Percentiles rank a stretch among this genome's conserved stretches.
Conservation (phyloP, 2,888 invertebrate species). For the Agrochola lychnidis region DNA sequence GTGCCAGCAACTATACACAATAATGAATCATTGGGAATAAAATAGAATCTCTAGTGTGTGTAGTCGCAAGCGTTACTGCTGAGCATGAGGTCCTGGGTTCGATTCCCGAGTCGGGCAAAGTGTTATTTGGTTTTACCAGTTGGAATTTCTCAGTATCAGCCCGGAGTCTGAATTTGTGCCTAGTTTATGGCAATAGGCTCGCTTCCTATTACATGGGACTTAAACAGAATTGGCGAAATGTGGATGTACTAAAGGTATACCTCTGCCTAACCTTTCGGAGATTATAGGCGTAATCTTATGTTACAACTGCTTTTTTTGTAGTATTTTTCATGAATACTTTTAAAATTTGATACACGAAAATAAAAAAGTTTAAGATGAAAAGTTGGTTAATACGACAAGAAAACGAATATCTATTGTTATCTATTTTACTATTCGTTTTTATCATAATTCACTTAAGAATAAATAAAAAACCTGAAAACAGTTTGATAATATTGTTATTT, state of each 20-base stretch:
- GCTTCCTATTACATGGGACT: background rate
- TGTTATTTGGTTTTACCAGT: background rate
- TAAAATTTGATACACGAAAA: background rate
- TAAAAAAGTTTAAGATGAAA: background rate
- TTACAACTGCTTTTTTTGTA: background rate
- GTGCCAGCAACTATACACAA: background rate
- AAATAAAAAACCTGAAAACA: background rate
- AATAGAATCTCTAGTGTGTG: background rate
- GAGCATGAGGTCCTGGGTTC: background rate
- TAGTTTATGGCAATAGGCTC: background rate
- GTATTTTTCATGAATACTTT: background rate
- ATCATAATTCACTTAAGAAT: background rate
- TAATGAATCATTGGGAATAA: background rate
- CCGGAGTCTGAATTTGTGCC: background rate
- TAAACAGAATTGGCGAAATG: background rate
- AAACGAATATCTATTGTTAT: background rate
- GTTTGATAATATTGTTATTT: background rate
- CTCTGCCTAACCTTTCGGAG: background rate
- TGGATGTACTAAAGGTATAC: background rate
- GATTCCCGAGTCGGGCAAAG: background rate
- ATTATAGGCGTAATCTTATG: background rate
- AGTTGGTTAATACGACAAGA: background rate
- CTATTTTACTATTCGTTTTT: background rate
- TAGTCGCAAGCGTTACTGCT: background rate
- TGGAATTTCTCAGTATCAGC: background rate